Evolutionary conservation across 2,888 invertebrate species (phyloP), one percentile per base, ranked within the genome.

Genomic region (Rhyacophila evoluta): DNA sequence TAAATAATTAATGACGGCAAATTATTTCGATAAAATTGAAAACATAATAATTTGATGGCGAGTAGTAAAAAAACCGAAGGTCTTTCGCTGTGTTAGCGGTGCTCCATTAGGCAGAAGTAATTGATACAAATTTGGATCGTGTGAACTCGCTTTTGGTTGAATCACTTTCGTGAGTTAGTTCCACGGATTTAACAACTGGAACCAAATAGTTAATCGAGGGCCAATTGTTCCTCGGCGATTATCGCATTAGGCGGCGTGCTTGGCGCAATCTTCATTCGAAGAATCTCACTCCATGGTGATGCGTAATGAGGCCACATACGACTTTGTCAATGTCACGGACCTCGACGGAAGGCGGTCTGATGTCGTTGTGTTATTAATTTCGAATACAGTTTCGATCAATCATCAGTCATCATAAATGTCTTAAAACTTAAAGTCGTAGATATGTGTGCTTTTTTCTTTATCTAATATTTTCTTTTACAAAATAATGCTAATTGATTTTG

Each of bases 91-190:
- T 19, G 19, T 55, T 55, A 19, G 55, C 3, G 10, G 8, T 28
- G 39, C 55, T 75, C 75, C 41, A 75, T 71, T 75, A 75, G 75
- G 41, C 41, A 37, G 75, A 70, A 19, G 55, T 75, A 75, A 75
- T 75, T 77, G 74, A 78, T 70, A 78, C 41, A 69, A 74, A 74
- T 74, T 68, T 74, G 33, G 74, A 78, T 74, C 78, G 78, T 78
- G 78, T 78, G 78, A 78, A 78, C 78, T 36, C 68, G 72, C 28
- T n/a, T 15, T 33, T 37, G 33, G 12, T 12, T 19, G 12, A 25
- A 37, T 37, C 33, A 69, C 69, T 69, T 69, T 69, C 69, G 28
- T 69, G 69, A 28, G 29, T n/a, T 69, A 29, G 12, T n/a, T 33
- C 28, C 33, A 12, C 15, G 38, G 15, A 25, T 12, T 28, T 72